phyloP scores from a whole-genome alignment of 2,888 invertebrate species.

The Platerodrilus igneus region DNA sequence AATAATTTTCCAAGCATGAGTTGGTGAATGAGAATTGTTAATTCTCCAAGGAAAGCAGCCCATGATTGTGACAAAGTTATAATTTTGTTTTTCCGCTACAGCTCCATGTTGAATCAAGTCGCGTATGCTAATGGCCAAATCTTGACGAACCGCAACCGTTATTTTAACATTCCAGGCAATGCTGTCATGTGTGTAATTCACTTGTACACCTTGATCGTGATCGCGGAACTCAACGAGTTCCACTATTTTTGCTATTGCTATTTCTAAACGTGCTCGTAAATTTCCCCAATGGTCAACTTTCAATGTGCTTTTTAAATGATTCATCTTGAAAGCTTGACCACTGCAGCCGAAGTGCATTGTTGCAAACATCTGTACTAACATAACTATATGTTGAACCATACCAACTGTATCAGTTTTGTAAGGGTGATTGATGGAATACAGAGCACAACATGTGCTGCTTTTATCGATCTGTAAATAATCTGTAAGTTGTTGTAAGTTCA shows the following conservation, averaged over 20 bases:
- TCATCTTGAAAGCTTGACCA: conserved; percentile 63
- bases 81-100: conserved; percentile 53
- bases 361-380: conserved; percentile 88
- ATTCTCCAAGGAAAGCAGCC: conserved; percentile 71
- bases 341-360: conserved; percentile 91
- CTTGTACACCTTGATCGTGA: conserved; percentile 43
- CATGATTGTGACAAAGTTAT: conserved; percentile 81
- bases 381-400: conserved; percentile 81
- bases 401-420: conserved; percentile 59
- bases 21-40: conserved; percentile 52
- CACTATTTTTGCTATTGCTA: conserved; percentile 72
- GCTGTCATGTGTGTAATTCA: conserved; percentile 58
- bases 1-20: conserved; percentile 96
- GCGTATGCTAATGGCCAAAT: conserved; percentile 83
- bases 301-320: conserved; percentile 76
- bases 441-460: conserved; percentile 50
- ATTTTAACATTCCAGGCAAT: conserved; percentile 68
- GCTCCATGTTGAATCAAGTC: conserved; percentile 91
- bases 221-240: conserved; percentile 55
- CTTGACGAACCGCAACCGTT: conserved; percentile 85
- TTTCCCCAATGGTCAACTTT: conserved; percentile 95
- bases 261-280: conserved; percentile 85
- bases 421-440: conserved; percentile 45
- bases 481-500: conserved; percentile 95
- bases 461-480: conserved; percentile 83